Evolutionary conservation across 2,888 invertebrate species (phyloP), one percentile per base, ranked within the genome.

Genomic region (Biston betularia): DNA sequence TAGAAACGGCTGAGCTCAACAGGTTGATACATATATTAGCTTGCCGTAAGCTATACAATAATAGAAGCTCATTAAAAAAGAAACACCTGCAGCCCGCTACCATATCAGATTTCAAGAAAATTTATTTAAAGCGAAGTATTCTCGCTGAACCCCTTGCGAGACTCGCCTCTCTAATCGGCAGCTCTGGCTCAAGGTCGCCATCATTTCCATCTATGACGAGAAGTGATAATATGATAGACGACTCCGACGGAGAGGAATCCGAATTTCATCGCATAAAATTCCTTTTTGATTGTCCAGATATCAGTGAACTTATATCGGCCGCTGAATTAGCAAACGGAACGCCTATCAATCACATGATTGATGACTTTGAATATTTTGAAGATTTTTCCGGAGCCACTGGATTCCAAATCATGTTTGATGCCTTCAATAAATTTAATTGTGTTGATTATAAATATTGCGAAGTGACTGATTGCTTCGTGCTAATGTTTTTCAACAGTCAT

Each of bases 401-500:
- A 33, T 87, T 88, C 69, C 93, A 93, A 80, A 81, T 88, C 34
- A 73, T 92, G 73, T 73, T 78, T 1, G 86, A 92, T 6, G 89
- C 88, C 0, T 93, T 88, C 77, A 88, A 82, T 71, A 83, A 82
- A 63, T 93, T 83, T 74, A 93, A 91, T 68, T 92, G 92, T 66
- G 83, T 93, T 2, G 88, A 93, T 83, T 93, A 92, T 63, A 93
- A 92, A 76, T 92, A 92, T 73, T 93, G 90, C 74, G 88, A 90
- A 74, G 87, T 92, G 1, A 93, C 93, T 1, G 93, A 93, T 74
- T 82, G 83, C 70, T 84, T 89, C 50, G 70, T 92, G 69, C 71
- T 92, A 44, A 92, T 93, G 92, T 92, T 92, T 74, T 90, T 81
- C 71, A 93, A 93, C 70, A 92, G 89, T 69, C 87, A 89, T 52